These are phyloP conservation scores for Mastomys coucha DNA, from an alignment of 2,113 vertebrate genomes.

Conservation along the genomic window DNA sequence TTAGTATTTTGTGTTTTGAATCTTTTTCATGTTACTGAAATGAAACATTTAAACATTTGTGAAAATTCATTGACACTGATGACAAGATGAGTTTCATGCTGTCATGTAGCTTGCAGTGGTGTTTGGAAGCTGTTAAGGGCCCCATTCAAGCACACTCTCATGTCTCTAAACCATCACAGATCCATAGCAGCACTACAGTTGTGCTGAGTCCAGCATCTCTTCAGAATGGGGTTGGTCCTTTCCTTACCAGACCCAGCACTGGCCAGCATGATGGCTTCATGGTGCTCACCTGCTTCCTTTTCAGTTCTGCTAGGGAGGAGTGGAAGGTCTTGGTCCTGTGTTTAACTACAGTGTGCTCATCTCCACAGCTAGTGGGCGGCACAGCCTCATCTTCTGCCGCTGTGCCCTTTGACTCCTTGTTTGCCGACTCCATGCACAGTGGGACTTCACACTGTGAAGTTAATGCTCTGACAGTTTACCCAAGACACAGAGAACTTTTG, in stretches of 20 bases:
- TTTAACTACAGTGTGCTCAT: background rate
- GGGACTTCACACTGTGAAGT: background rate
- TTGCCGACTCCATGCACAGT: background rate
- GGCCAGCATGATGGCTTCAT: background rate
- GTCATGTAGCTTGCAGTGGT: background rate
- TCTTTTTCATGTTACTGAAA: conserved; percentile 42
- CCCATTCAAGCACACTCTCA: background rate
- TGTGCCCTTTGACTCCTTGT: background rate
- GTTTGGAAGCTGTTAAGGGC: conserved; percentile 31
- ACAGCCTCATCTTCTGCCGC: background rate
- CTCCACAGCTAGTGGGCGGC: background rate
- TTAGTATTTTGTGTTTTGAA: background rate
- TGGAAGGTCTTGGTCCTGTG: background rate
- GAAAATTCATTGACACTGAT: conserved; percentile 21
- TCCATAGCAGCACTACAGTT: background rate
- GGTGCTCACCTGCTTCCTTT: background rate
- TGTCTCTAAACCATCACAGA: conserved; percentile 6
- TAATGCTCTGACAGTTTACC: background rate
- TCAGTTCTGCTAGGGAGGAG: background rate
- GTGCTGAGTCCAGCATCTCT: background rate
- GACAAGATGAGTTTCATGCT: conserved; percentile 26
- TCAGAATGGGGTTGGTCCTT: background rate
- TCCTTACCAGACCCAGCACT: background rate
- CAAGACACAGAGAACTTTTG: conserved; percentile 8
- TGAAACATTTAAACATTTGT: conserved; percentile 36